These are phyloP conservation scores for Macquaria australasica DNA, from an alignment of 2,113 vertebrate genomes.

Conservation along the genomic window DNA sequence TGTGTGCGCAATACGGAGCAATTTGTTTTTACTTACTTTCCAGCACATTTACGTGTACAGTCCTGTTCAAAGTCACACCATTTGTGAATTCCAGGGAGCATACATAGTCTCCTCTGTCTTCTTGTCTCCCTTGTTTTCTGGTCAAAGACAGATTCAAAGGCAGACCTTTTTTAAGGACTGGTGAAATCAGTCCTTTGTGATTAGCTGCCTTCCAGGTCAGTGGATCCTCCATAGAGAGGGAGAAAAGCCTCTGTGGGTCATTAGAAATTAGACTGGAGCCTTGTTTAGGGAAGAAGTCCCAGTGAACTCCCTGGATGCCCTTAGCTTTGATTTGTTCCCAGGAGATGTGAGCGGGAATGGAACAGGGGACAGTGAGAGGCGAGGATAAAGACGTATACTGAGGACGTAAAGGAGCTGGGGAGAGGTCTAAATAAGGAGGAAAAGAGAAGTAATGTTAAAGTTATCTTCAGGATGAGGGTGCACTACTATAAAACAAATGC, in stretches of 20 bases:
- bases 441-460: neutral
- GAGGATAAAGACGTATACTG: slow-evolving; percentile 62
- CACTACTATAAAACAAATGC: neutral
- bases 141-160: slow-evolving; percentile 51
- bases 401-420: neutral
- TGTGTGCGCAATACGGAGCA: slow-evolving; percentile 5
- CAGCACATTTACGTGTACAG: slow-evolving; percentile 71
- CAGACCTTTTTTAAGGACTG: neutral
- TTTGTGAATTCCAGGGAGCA: slow-evolving; percentile 63
- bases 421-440: slow-evolving; percentile 69
- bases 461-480: neutral
- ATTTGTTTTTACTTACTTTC: slow-evolving; percentile 70
- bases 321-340: slow-evolving; percentile 48
- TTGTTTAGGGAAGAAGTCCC: slow-evolving; percentile 63
- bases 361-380: slow-evolving; percentile 68
- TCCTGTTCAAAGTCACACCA: neutral
- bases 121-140: neutral
- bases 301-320: slow-evolving; percentile 46
- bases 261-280: neutral
- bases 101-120: slow-evolving; percentile 64
- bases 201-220: slow-evolving; percentile 6
- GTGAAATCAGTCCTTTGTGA: fast-evolving
- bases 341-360: slow-evolving; percentile 22
- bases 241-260: neutral
- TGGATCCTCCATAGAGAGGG: neutral